phyloP scores from a whole-genome alignment of 2,113 vertebrate species.

The Oreochromis niloticus region DNA sequence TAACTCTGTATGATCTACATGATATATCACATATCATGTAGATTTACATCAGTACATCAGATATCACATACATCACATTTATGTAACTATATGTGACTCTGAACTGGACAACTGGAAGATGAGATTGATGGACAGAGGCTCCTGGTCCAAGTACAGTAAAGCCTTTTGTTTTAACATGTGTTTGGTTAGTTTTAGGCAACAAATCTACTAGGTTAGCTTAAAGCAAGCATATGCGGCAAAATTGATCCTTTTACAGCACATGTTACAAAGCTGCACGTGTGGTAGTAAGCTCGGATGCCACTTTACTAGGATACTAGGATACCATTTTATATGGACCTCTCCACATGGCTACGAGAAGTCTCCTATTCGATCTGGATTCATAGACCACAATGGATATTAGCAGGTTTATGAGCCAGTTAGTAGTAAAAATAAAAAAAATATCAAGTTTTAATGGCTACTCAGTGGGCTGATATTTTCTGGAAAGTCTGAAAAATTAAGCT shows the following conservation, averaged over 20 bases:
- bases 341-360: not conserved
- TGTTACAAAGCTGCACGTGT: not conserved
- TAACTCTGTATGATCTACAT: not conserved
- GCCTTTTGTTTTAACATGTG: not conserved
- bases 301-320: accelerated
- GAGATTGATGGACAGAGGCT: not conserved
- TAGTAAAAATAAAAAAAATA: not conserved
- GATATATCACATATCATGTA: not conserved
- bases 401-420: not conserved
- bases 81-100: not conserved
- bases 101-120: not conserved
- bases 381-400: accelerated
- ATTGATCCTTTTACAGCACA: not conserved
- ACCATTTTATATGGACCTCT: accelerated
- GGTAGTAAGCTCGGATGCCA: not conserved
- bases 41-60: not conserved
- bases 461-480: accelerated
- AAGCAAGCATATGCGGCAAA: accelerated
- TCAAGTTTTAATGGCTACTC: not conserved
- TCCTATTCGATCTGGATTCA: not conserved
- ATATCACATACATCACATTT: not conserved
- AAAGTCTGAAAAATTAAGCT: not conserved
- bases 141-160: not conserved
- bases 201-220: not conserved
- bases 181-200: not conserved